Conservation (phyloP, 2,888 invertebrate genomes). For the Seira ritae region DNA sequence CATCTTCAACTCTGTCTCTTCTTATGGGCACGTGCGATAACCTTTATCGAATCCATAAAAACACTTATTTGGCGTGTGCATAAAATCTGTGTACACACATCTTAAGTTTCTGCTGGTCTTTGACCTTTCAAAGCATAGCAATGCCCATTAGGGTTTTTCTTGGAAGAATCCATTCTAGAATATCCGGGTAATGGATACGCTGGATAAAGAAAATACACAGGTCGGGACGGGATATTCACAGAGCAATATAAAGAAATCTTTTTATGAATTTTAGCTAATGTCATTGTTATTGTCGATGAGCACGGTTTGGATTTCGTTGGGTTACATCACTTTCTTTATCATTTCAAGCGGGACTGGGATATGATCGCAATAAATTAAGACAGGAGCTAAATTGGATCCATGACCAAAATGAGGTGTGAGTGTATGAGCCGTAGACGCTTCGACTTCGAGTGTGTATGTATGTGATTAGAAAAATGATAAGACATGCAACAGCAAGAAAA, state of each 20-base stretch:
- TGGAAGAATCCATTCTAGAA: constrained; percentile 4
- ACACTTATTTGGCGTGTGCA: too few relatives aligned
- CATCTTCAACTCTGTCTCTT: too few relatives aligned
- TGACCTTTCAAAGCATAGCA: background rate
- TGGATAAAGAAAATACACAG: background rate
- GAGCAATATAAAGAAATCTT: too few relatives aligned
- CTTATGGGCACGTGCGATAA: constrained; percentile 6
- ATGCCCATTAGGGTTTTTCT: too few relatives aligned
- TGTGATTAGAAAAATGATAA: too few relatives aligned
- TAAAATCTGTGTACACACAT: background rate
- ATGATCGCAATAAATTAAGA: too few relatives aligned
- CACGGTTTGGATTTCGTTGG: background rate
- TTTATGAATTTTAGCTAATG: background rate
- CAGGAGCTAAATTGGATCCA: too few relatives aligned
- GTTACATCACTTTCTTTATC: background rate
- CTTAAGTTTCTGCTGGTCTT: background rate
- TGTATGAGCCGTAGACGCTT: too few relatives aligned
- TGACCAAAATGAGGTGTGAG: too few relatives aligned
- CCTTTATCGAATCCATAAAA: constrained; percentile 3
- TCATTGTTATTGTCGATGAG: background rate
- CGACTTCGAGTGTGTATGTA: too few relatives aligned
- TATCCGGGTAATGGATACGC: constrained; percentile 4
- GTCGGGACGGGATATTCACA: background rate
- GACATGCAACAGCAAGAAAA: too few relatives aligned
- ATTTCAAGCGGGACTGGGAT: too few relatives aligned